Conservation (phyloP, 1,140 invertebrate species). For the Stegodyphus mimosarum region DNA sequence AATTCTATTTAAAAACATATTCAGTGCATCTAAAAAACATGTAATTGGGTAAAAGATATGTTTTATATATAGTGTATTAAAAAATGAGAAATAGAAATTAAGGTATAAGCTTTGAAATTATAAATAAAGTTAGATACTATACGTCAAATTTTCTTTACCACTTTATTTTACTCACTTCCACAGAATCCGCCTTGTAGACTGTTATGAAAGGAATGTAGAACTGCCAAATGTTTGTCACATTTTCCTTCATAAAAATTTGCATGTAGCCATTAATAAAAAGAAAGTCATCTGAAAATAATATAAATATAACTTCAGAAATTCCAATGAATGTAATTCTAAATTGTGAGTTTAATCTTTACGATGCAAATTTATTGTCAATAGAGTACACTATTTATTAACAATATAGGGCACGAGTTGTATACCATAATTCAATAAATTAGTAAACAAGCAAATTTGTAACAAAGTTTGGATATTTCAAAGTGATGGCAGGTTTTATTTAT, state of each 20-base stretch:
- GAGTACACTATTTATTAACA: neutral
- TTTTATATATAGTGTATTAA: no score
- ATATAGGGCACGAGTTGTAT: neutral
- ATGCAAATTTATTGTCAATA: neutral
- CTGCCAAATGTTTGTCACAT: slow-evolving; percentile 62
- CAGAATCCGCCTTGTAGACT: slow-evolving; percentile 62
- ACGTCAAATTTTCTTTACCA: no score
- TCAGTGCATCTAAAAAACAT: no score
- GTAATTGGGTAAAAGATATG: no score
- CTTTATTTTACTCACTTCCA: slow-evolving; percentile 57
- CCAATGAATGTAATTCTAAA: neutral
- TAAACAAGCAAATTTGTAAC: neutral
- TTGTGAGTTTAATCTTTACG: neutral
- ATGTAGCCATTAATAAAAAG: slow-evolving; percentile 45
- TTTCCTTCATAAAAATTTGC: slow-evolving; percentile 49
- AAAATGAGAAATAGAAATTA: no score
- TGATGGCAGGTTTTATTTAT: no score
- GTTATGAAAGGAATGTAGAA: slow-evolving; percentile 60
- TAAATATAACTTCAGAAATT: neutral
- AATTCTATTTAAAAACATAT: no score
- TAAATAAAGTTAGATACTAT: no score
- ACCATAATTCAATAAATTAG: neutral
- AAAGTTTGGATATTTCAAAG: no score
- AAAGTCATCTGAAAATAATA: neutral
- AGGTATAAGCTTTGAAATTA: no score